A percentile compares a stretch with the other conserved stretches of the same genome.
Evolutionary conservation across 2,113 vertebrate genomes (phyloP).

Genomic region (Athene noctua): DNA sequence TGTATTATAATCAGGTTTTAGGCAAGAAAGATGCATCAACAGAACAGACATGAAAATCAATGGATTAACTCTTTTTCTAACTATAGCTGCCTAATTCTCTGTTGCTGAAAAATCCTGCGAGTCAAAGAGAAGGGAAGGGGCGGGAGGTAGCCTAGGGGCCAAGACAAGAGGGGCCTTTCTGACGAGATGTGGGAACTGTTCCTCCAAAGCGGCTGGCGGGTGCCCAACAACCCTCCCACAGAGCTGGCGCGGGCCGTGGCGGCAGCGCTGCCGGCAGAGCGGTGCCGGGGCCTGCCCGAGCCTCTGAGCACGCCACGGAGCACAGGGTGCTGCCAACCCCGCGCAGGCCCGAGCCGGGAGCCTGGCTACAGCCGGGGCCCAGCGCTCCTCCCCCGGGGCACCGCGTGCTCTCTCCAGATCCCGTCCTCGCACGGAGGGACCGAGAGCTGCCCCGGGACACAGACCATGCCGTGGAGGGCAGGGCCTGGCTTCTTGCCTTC

Average conservation of each 20-base stretch:
- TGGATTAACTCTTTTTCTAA: neutral
- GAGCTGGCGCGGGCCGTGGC: accelerated
- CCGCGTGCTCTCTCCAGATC: neutral
- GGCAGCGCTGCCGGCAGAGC: neutral
- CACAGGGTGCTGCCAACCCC: neutral
- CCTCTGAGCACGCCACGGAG: accelerated
- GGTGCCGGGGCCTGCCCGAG: neutral
- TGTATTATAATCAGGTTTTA: neutral
- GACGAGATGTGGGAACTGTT: no score
- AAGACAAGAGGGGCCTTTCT: neutral
- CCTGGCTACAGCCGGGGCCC: neutral
- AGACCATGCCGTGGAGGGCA: accelerated
- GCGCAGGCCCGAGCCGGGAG: neutral
- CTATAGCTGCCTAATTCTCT: neutral
- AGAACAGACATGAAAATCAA: neutral
- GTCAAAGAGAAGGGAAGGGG: neutral
- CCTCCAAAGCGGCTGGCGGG: neutral
- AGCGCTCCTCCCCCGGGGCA: no score
- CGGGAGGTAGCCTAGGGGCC: neutral
- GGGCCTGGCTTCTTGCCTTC: neutral
- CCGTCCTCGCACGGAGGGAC: neutral
- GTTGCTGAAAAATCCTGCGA: neutral
- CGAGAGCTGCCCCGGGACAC: accelerated
- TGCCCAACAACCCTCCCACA: no score
- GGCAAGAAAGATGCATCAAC: neutral